These are phyloP conservation scores for Chaitophorus viminalis DNA, from an alignment of 2,888 invertebrate genomes.

Conservation along the genomic window DNA sequence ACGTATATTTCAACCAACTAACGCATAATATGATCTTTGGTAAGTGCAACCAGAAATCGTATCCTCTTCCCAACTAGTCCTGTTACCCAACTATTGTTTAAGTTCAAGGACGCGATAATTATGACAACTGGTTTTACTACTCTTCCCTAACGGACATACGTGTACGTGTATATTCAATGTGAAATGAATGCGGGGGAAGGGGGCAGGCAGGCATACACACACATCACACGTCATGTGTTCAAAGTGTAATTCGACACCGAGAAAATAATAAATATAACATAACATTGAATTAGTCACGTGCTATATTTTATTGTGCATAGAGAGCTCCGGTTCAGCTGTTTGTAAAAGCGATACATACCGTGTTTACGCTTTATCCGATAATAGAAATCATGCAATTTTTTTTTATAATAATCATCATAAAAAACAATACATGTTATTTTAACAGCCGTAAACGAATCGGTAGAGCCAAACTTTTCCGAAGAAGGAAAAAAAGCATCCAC, in stretches of 20 bases:
- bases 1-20: not conserved
- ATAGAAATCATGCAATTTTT: not conserved
- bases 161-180: not conserved
- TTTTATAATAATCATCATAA: not conserved
- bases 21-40: not conserved
- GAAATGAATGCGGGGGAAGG: not conserved
- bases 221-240: constrained; percentile 18
- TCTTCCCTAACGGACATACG: constrained; percentile 37
- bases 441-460: not conserved
- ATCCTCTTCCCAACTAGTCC: constrained; percentile 21
- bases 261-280: constrained; percentile 29
- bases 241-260: constrained; percentile 40
- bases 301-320: not conserved
- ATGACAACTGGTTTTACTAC: constrained; percentile 57
- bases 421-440: not conserved
- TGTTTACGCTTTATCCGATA: not conserved
- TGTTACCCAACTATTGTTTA: constrained; percentile 51
- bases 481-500: too few relatives aligned
- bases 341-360: not conserved
- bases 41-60: constrained; percentile 9
- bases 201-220: not conserved
- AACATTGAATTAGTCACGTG: constrained; percentile 32
- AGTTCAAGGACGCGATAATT: constrained; percentile 60
- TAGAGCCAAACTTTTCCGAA: not conserved
- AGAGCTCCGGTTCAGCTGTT: not conserved